Base-by-base conservation (phyloP, 2,113 vertebrate species). In the Archocentrus centrarchus region DNA sequence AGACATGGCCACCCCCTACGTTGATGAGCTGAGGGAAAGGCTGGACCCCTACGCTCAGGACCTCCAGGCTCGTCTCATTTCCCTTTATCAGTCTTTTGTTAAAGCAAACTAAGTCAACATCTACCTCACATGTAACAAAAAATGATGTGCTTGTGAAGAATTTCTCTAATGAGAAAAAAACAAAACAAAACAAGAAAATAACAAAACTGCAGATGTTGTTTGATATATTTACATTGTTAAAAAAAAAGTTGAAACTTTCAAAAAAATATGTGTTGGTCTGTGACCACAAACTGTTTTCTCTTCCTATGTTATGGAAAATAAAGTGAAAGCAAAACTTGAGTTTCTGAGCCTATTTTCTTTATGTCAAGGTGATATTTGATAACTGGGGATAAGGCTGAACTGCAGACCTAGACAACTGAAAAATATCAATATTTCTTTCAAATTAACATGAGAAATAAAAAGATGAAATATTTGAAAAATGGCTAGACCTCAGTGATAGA, bases 11-110 rank as follows among this genome's bases (percentile, higher is more conserved):
- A 11, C 76, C 18, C 95, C 94, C 66, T 95, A 95, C 10, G 90
- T 94, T 11, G 86, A 94, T 11, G 89, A 92, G 5, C 78, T 94
- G 85, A 93, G 20, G 35, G 89, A 61, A 17, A 93, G 77, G 27
- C 82, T 96, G 47, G 79, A 93, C 82, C 93, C 95, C 66, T 94
- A 94, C 0, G 64, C 90, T 41, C 87, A 95, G 85, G 90, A 93
- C 76, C 91, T 96, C 76, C 91, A 93, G 89, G 53, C 86, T 37
- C 84, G 60, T 30, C 89, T 94, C 39, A 79, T 30, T n/a, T 6
- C 91, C 14, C 88, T 94, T 41, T 95, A 93, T 53, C 79, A 93
- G 10, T 85, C 91, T 53, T 94, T 84, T 47, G 58, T 83, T 18
- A 92, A 94, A 47, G 11, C 85, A 73, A 91, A 85, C 79, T 96